phyloP scores from a whole-genome alignment of 2,888 invertebrate genomes.

The Atrina japonica region DNA sequence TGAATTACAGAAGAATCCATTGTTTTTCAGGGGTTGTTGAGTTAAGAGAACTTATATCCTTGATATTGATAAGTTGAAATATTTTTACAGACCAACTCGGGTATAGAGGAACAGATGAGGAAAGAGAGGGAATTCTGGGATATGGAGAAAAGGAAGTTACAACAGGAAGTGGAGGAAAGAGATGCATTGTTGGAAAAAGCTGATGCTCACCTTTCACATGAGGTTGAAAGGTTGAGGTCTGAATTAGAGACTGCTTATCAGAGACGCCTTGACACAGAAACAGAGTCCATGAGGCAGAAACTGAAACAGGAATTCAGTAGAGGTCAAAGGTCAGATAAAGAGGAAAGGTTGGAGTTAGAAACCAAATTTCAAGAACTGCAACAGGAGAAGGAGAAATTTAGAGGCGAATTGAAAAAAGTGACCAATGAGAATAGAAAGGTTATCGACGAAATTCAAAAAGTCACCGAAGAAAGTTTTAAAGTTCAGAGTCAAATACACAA shows the following conservation, averaged over 20 bases:
- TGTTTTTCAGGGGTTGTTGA: too few species aligned
- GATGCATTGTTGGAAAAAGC: constrained; percentile 64
- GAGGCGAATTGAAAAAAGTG: constrained; percentile 22
- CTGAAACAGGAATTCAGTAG: constrained; percentile 51
- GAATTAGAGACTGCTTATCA: constrained; percentile 61
- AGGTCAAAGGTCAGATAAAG: constrained; percentile 43
- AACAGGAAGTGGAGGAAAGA: constrained; percentile 56
- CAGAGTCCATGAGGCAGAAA: too few species aligned
- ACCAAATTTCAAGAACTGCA: constrained; percentile 50
- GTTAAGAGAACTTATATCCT: too few species aligned
- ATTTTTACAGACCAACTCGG: too few species aligned
- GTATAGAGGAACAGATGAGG: constrained; percentile 34
- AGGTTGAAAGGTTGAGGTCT: constrained; percentile 57
- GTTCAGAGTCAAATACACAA: constrained; percentile 41
- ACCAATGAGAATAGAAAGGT: constrained; percentile 32
- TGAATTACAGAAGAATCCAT: too few species aligned
- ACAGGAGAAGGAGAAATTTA: constrained; percentile 47
- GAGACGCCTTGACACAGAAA: constrained; percentile 55
- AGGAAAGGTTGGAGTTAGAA: constrained; percentile 41
- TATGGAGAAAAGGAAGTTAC: constrained; percentile 49
- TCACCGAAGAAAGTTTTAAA: constrained; percentile 52
- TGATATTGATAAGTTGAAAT: too few species aligned
- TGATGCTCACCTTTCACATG: constrained; percentile 61
- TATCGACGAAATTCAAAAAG: constrained; percentile 34
- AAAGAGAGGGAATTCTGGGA: constrained; percentile 52